Base-by-base conservation (phyloP, 2,113 vertebrate genomes). In the Tretioscincus oriximinensis region DNA sequence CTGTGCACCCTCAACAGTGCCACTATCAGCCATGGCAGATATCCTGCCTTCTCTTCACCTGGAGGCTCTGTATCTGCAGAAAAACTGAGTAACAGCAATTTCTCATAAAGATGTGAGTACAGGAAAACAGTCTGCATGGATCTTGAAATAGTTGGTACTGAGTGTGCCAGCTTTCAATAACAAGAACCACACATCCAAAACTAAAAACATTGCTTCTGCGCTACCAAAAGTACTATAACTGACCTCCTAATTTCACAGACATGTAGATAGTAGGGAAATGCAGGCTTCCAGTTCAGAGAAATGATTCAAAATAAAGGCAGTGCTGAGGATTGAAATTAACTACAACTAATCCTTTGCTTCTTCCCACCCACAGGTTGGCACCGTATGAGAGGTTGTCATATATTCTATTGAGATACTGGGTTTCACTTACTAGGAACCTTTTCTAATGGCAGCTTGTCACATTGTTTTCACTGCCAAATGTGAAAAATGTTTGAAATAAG, bases 391-490 rank as follows among this genome's bases (percentile, higher is more conserved):
- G 45, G 64, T 21, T 79, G 65, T 71, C 58, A 45, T 74, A 47
- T 60, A 41, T 51, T 0, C 76, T 58, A 24, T 71, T 76, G 74
- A 1, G 76, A 26, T 70, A 82, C 1, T 26, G 72, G 60, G 21
- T 58, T 71, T 80, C 80, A 85, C 84, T 82, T 31, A 11, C 1
- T 60, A 76, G 74, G 77, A 85, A 88, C 3, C 82, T 54, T 83
- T 61, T 66, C 9, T 16, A 31, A 83, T 54, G 86, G 81, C 86
- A 86, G 88, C 66, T 81, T 82, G 81, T 65, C 90, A 76, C 3
- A n/a, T 63, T 78, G 80, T 20, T 92, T 85, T 81, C 74, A 72
- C 35, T 87, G 0, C 78, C 77, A 64, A 47, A 78, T 41, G 80
- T 85, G 70, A 65, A 80, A 84, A 54, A 71, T 29, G 11, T 41